Percentiles rank a stretch among this genome's conserved stretches.
Conservation (phyloP, 2,797 vertebrate species). For the Sebastes wilsoni region DNA sequence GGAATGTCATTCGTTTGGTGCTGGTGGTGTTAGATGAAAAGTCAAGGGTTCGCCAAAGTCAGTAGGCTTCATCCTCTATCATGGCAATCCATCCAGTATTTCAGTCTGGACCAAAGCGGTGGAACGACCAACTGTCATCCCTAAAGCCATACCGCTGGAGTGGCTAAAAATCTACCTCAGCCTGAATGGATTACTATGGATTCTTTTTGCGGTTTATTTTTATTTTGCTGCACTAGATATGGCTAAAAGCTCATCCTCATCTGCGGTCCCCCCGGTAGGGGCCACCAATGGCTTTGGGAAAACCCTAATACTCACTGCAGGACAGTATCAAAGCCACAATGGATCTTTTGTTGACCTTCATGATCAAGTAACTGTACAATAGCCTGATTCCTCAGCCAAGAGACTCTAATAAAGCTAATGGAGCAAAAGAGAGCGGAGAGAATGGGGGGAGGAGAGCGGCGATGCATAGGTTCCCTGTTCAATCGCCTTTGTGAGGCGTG, state of each 20-base stretch:
- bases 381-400: conserved; percentile 42
- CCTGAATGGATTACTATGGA: neutral
- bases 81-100: neutral
- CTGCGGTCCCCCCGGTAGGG: neutral
- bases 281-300: neutral
- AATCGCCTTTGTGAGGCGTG: conserved; percentile 4
- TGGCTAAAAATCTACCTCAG: neutral
- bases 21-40: neutral
- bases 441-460: conserved; percentile 32
- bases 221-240: neutral
- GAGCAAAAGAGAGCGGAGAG: conserved; percentile 27
- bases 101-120: neutral
- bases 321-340: conserved; percentile 4
- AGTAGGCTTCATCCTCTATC: neutral
- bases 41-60: neutral
- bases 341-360: conserved; percentile 63
- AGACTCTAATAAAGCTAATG: conserved; percentile 66
- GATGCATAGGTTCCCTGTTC: conserved; percentile 24
- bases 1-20: neutral
- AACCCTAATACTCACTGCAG: neutral
- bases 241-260: neutral
- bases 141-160: too few relatives aligned
- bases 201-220: neutral
- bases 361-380: conserved; percentile 37
- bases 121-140: neutral